These are phyloP conservation scores for Phalacrocorax brasilianus DNA, from an alignment of 2,113 vertebrate species.

Conservation along the genomic window DNA sequence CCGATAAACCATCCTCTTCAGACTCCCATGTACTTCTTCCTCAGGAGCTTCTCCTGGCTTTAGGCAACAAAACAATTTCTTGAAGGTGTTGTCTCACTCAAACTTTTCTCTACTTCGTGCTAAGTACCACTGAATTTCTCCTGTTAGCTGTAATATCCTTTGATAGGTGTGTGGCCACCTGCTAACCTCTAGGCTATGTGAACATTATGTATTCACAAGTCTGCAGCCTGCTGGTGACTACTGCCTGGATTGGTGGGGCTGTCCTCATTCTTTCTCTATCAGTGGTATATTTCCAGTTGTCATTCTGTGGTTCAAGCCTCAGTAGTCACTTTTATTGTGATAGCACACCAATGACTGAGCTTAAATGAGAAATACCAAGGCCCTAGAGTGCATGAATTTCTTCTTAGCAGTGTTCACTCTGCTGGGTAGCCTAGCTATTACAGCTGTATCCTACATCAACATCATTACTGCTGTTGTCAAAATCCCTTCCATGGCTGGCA, in stretches of 20 bases:
- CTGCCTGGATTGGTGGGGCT: slow-evolving; percentile 35
- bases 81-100: not conserved
- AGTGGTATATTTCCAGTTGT: not conserved
- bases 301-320: not conserved
- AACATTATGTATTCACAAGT: slow-evolving; percentile 30
- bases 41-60: not conserved
- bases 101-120: not conserved
- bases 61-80: not conserved
- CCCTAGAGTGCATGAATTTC: not conserved
- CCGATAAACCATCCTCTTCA: not conserved
- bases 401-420: slow-evolving; percentile 33
- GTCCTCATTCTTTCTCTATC: slow-evolving; percentile 11
- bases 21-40: not conserved
- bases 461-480: slow-evolving; percentile 31
- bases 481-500: not conserved
- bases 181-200: slow-evolving; percentile 20
- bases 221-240: slow-evolving; percentile 22
- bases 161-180: not conserved
- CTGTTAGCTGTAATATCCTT: not conserved
- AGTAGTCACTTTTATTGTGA: not conserved
- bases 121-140: not conserved
- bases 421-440: slow-evolving; percentile 27
- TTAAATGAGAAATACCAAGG: not conserved
- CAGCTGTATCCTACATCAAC: slow-evolving; percentile 31
- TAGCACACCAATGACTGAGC: not conserved